Percentiles rank a stretch among this genome's conserved stretches.
phyloP scores from a whole-genome alignment of 1,140 invertebrate species.

The Zaprionus capensis region DNA sequence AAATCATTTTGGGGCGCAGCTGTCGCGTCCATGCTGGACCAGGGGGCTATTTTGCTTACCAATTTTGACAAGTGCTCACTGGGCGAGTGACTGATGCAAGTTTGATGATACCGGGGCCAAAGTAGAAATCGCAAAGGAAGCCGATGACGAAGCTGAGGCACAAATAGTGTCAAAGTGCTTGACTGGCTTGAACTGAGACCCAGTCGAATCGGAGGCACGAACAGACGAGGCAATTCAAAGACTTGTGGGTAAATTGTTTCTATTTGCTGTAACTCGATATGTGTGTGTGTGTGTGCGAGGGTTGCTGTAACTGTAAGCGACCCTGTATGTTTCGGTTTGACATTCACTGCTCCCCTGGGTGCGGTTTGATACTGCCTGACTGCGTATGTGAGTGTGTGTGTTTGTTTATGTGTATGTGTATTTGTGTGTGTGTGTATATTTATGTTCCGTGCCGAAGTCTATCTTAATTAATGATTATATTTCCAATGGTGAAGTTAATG shows the following conservation, averaged over 20 bases:
- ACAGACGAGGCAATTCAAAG: conserved; percentile 18
- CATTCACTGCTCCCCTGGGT: conserved; percentile 23
- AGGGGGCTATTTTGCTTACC: conserved; percentile 37
- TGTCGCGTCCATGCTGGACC: conserved; percentile 25
- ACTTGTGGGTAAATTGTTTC: conserved; percentile 28
- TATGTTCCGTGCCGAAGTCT: neutral
- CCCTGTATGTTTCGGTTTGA: conserved; percentile 13
- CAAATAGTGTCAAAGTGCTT: conserved; percentile 40
- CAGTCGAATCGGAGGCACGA: neutral
- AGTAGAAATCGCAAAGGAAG: neutral
- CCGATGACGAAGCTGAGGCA: neutral
- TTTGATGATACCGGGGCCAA: conserved; percentile 30
- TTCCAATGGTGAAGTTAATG: conserved; percentile 19
- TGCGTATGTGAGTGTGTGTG: neutral
- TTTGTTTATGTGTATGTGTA: neutral
- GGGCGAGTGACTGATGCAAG: conserved; percentile 38
- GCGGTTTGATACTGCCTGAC: conserved; percentile 16
- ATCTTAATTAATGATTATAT: conserved; percentile 29
- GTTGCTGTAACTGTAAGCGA: conserved; percentile 6
- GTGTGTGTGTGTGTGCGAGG: neutral
- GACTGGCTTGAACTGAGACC: conserved; percentile 11
- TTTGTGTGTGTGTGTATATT: neutral
- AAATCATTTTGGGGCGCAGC: conserved; percentile 47
- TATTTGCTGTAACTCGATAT: conserved; percentile 23
- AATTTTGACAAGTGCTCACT: conserved; percentile 44